Evolutionary conservation across 2,113 vertebrate genomes (phyloP), one percentile per base, ranked within the genome.

Genomic region (Ariopsis seemanni): DNA sequence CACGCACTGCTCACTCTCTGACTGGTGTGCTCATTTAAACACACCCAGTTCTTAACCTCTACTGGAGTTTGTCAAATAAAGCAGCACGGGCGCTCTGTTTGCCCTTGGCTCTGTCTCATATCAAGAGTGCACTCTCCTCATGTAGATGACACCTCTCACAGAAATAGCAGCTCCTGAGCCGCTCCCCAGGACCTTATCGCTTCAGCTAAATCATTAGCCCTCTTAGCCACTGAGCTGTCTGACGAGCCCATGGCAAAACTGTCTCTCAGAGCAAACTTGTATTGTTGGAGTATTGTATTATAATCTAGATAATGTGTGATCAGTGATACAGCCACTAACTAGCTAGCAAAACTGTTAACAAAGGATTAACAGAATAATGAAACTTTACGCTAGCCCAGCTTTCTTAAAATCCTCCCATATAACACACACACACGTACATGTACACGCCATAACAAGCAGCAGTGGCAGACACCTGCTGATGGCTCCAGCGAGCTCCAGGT

Each of bases 71-170:
- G 84, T 89, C 87, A 90, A 75, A 84, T 78, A 88, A 87, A 83
- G 82, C 86, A 65, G 67, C 81, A 67, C 53, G 22, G 50, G 75
- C 4, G 81, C 72, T 86, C 74, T 86, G 85, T 83, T 86, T 88
- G 91, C 93, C 88, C 90, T 91, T 91, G 94, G 87, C 87, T 89
- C 85, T 83, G 88, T 91, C 92, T 94, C 93, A 93, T 94, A 93
- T 95, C 94, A 94, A 92, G 92, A 92, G 92, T 86, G 89, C 86
- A 69, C 89, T 88, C 81, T 87, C 84, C 91, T 92, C 89, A 90
- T 92, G 89, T 92, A 86, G 90, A 92, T 93, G 93, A 91, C 93
- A 93, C 90, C 89, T 92, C 92, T 95, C 93, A 92, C 91, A 88
- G 91, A 93, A 93, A 92, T 92, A 90, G 93, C 93, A 92, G 89